Evolutionary conservation across 2,888 invertebrate genomes (phyloP).

Genomic region (Parnassius glacialis): DNA sequence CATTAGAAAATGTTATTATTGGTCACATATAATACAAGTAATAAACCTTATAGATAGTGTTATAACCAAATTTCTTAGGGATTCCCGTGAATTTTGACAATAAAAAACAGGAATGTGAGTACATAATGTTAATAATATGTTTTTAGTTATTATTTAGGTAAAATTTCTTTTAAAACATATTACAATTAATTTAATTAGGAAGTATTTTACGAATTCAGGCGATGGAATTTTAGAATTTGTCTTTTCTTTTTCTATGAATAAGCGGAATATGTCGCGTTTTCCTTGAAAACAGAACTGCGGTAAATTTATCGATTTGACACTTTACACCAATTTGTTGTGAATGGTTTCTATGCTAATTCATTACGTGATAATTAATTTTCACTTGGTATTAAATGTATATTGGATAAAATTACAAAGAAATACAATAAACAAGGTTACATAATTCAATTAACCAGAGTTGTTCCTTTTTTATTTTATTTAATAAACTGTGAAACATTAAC

Average conservation of each 20-base stretch:
- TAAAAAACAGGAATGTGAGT: constrained; percentile 61
- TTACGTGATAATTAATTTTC: constrained; percentile 4
- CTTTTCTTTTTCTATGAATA: constrained; percentile 13
- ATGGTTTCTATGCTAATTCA: constrained; percentile 57
- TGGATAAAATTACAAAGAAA: not conserved
- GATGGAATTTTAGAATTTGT: not conserved
- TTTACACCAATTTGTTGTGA: constrained; percentile 57
- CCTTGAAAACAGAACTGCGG: constrained; percentile 77
- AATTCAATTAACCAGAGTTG: too few species aligned
- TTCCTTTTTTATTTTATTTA: too few species aligned
- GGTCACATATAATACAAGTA: constrained; percentile 52
- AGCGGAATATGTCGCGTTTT: constrained; percentile 37
- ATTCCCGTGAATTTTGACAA: constrained; percentile 62
- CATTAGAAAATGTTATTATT: constrained; percentile 68
- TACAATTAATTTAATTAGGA: not conserved
- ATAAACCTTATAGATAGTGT: constrained; percentile 73
- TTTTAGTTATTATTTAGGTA: constrained; percentile 42
- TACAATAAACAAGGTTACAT: too few species aligned
- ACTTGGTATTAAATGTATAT: not conserved
- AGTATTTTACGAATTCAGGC: too few species aligned
- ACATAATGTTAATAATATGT: constrained; percentile 34
- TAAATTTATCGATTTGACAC: constrained; percentile 80
- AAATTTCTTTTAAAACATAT: constrained; percentile 14
- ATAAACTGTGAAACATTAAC: too few species aligned
- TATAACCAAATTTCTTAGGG: constrained; percentile 44